These are phyloP conservation scores for Hypotaenidia philippensis DNA, from an alignment of 2,797 vertebrate species.

Conservation along the genomic window DNA sequence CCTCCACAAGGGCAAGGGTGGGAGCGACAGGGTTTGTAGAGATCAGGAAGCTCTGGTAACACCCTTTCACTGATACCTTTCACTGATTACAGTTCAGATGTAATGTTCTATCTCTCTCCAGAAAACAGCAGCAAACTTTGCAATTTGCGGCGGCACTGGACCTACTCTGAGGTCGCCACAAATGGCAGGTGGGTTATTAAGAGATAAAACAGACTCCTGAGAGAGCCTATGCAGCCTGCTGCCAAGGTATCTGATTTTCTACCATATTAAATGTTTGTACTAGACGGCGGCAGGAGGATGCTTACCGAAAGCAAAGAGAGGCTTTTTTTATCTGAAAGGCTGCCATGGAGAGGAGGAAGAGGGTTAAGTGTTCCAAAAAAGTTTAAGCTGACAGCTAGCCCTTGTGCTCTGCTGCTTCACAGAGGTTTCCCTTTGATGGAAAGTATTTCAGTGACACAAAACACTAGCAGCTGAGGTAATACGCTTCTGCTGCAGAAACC, in stretches of 20 bases:
- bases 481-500: neutral
- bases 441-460: conserved; percentile 61
- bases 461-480: conserved; percentile 29
- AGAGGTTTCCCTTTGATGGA: conserved; percentile 71
- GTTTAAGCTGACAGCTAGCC: neutral
- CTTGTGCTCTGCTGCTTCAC: neutral
- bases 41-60: neutral
- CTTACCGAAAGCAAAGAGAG: neutral
- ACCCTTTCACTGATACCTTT: neutral
- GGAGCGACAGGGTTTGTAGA: neutral
- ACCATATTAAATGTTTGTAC: neutral
- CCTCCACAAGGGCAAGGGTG: neutral
- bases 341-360: neutral
- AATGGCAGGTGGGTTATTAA: neutral
- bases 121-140: neutral
- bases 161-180: neutral
- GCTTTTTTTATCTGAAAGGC: neutral
- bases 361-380: conserved; percentile 49
- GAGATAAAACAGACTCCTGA: neutral
- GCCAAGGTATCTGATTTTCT: neutral
- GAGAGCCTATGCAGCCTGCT: neutral
- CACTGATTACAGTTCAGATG: neutral
- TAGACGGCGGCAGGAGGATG: neutral
- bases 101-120: neutral
- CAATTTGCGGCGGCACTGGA: neutral